Evolutionary conservation across 2,888 invertebrate genomes (phyloP), one percentile per base, ranked within the genome.

Genomic region (Odontothrips loti): DNA sequence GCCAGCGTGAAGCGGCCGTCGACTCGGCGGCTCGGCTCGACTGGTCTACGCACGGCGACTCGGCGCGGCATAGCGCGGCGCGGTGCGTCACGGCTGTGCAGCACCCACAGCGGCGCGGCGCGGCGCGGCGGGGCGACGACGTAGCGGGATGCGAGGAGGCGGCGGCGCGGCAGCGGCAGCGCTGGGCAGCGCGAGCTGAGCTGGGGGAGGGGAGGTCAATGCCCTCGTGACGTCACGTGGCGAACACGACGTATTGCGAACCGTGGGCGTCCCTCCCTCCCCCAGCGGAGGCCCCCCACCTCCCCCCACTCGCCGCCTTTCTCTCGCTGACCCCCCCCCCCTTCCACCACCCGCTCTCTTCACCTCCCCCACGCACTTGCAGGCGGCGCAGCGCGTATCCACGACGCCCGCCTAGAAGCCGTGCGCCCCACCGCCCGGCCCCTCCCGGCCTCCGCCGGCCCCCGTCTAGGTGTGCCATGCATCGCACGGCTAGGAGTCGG

Each of bases 141-240:
- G 34, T 43, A 43, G 34, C 34, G 34, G 34, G 34, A 43, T 43
- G 34, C 34, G 34, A 6, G 34, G 34, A 43, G 34, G 34, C 27
- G n/a, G 68, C 11, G 68, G 27, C 68, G 68, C 68, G 58, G 68
- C 23, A 11, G n/a, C 63, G 63, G 51, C 23, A 23, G 23, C n/a
- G 68, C 23, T 20, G 23, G 11, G 68, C 68, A 23, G n/a, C n/a
- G 63, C 63, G 63, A 23, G n/a, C 3, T 6, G 6, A 6, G 34
- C 34, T 4, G 34, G 34, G 34, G 34, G 34, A 23, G 27, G 51
- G 11, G 68, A 23, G 68, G 68, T 75, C 68, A 75, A 75, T 27
- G 68, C 23, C 27, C 68, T 10, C 27, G 68, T 75, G 68, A 75
- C 68, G 68, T 75, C 68, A 75, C 68, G 58, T 11, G 58, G 58